phyloP scores from a whole-genome alignment of 2,888 invertebrate genomes.

The Deladenus siricidicola region DNA sequence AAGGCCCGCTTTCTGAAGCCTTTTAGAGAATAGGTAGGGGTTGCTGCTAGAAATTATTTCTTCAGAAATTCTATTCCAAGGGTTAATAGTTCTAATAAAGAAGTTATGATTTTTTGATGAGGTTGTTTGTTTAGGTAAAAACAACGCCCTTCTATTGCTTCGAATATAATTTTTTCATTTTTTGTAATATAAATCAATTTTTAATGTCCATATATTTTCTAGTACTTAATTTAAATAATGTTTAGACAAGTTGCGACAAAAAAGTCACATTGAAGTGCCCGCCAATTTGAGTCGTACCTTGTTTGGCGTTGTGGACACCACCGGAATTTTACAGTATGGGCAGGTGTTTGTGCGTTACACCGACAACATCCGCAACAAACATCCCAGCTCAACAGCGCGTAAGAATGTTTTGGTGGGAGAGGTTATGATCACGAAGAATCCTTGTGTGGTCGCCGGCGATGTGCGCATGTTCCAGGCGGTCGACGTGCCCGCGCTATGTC shows the following conservation, averaged over 20 bases:
- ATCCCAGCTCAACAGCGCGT: neutral
- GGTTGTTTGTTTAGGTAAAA: no score
- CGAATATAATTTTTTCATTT: no score
- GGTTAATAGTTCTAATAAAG: no score
- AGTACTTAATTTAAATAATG: neutral
- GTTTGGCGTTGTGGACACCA: constrained; percentile 49
- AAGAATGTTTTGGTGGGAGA: neutral
- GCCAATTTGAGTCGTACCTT: constrained; percentile 30
- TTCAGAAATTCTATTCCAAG: no score
- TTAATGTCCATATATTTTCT: neutral
- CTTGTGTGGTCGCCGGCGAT: constrained; percentile 56
- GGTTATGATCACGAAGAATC: constrained; percentile 50
- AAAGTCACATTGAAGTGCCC: constrained; percentile 26
- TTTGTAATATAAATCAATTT: neutral
- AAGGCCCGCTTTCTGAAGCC: no score
- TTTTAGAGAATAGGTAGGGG: no score
- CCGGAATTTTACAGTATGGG: constrained; percentile 40
- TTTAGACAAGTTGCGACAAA: constrained; percentile 25
- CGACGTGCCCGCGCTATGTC: neutral
- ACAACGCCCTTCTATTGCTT: no score
- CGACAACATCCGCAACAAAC: constrained; percentile 12
- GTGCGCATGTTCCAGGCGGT: constrained; percentile 48
- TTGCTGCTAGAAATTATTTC: no score
- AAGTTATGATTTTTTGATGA: no score
- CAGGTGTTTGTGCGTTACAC: constrained; percentile 48